A percentile compares a stretch with the other conserved stretches of the same genome.
Evolutionary conservation across 2,113 vertebrate species (phyloP).

Genomic region (Tragelaphus buxtoni): DNA sequence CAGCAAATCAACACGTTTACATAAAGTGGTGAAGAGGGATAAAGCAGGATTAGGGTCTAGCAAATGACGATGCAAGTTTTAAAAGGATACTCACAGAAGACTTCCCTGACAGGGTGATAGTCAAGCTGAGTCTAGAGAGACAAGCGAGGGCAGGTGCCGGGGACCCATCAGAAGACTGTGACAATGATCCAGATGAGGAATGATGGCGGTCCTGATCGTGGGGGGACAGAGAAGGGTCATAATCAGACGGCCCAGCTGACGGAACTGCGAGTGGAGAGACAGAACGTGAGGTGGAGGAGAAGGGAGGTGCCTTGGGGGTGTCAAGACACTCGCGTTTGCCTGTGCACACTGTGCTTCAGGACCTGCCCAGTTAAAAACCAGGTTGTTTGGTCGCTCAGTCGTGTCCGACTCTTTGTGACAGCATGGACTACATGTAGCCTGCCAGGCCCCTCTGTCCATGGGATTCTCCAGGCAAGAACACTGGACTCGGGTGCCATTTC

Average conservation of each 20-base stretch:
- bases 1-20: background rate
- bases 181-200: background rate
- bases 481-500: background rate
- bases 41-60: background rate
- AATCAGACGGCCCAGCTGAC: background rate
- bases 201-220: rapidly evolving
- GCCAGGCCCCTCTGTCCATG: background rate
- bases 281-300: background rate
- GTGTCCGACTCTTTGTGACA: background rate
- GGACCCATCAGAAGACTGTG: too few relatives aligned
- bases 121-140: background rate
- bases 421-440: background rate
- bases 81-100: background rate
- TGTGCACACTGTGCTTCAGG: background rate
- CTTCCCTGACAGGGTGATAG: background rate
- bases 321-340: background rate
- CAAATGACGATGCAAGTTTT: background rate
- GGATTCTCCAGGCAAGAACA: background rate
- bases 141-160: rapidly evolving
- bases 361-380: background rate
- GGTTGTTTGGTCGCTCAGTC: background rate
- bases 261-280: background rate
- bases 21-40: too few relatives aligned
- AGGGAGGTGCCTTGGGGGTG: background rate
- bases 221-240: background rate